phyloP scores from a whole-genome alignment of 2,113 vertebrate genomes.

The Anser cygnoides region DNA sequence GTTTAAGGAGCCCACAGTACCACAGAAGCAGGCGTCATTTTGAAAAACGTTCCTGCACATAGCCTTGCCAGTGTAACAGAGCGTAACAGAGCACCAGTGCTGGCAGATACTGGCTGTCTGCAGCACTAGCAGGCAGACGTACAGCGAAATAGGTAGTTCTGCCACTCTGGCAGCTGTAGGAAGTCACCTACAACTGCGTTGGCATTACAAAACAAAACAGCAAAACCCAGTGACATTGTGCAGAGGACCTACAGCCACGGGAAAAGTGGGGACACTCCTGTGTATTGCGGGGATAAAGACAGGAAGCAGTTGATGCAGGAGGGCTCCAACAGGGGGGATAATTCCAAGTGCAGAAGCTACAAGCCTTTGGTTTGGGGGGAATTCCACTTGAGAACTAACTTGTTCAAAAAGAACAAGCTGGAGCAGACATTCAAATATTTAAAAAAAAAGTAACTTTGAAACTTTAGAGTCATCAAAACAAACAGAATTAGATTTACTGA shows the following conservation, averaged over 20 bases:
- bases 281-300: neutral
- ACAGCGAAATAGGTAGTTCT: neutral
- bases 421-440: neutral
- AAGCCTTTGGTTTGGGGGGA: neutral
- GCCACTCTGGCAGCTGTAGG: neutral
- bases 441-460: neutral
- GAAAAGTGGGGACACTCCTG: neutral
- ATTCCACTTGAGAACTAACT: neutral
- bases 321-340: neutral
- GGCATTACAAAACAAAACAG: neutral
- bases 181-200: neutral
- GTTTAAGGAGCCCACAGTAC: neutral
- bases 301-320: neutral
- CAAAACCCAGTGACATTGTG: neutral
- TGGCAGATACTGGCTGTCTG: neutral
- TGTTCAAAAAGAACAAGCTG: neutral
- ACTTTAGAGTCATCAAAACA: neutral
- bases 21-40: neutral
- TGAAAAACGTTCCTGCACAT: neutral
- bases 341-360: neutral
- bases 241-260: neutral
- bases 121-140: neutral
- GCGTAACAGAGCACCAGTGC: neutral
- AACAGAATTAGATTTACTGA: neutral
- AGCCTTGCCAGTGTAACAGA: neutral